Conservation (phyloP, 2,797 vertebrate genomes). For the Anolis apletophallus region DNA sequence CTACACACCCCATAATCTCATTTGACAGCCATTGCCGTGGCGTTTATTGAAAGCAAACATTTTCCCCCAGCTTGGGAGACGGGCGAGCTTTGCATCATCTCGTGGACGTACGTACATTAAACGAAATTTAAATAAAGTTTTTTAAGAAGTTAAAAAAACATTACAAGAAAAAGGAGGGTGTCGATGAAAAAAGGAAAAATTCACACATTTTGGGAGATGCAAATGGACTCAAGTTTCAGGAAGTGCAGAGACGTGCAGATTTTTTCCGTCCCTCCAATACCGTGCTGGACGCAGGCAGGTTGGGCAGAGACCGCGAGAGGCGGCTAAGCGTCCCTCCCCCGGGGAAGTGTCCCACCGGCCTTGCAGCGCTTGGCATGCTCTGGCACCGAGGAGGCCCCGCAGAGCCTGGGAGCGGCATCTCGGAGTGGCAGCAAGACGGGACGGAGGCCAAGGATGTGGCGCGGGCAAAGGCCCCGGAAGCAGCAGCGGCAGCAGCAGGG, state of each 20-base stretch:
- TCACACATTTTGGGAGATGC: conserved; percentile 4
- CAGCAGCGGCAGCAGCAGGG: no score
- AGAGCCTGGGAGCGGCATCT: not conserved
- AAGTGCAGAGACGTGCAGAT: not conserved
- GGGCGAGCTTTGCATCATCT: not conserved
- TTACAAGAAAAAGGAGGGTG: not conserved
- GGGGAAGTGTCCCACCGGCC: conserved; percentile 32
- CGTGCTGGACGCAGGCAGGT: conserved; percentile 33
- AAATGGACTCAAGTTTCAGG: not conserved
- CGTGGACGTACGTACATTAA: not conserved
- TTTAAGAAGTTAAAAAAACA: conserved; percentile 10
- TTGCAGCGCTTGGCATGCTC: conserved; percentile 71
- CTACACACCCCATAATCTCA: not conserved
- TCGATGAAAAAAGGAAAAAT: not conserved
- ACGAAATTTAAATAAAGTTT: not conserved
- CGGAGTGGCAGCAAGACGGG: conserved; percentile 21
- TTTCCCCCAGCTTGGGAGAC: not conserved
- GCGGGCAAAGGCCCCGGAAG: conserved; percentile 62
- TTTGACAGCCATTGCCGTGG: not conserved
- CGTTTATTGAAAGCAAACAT: conserved; percentile 26
- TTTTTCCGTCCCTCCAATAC: not conserved
- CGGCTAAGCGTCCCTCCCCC: not conserved
- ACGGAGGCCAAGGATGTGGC: conserved; percentile 27
- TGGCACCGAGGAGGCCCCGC: conserved; percentile 71
- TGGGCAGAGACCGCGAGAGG: conserved; percentile 19